Percentiles rank a stretch among this genome's conserved stretches.
phyloP scores from a whole-genome alignment of 2,797 vertebrate genomes.

The Botia almorhae region DNA sequence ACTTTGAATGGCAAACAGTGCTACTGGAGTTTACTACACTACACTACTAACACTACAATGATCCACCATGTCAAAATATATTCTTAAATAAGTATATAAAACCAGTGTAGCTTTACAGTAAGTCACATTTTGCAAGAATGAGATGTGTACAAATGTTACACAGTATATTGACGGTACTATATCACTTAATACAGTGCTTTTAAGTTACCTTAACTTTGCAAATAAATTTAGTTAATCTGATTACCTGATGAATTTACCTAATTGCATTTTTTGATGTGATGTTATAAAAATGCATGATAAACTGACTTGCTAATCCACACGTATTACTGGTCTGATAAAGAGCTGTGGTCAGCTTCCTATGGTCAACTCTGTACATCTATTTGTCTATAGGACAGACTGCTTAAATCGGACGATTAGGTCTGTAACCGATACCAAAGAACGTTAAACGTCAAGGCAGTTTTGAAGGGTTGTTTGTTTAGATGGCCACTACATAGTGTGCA shows the following conservation, averaged over 20 bases:
- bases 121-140: background rate
- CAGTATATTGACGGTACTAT: background rate
- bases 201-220: background rate
- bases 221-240: background rate
- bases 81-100: background rate
- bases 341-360: too few relatives aligned
- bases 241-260: too few relatives aligned
- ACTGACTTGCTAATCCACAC: background rate
- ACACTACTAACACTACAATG: conserved; percentile 15
- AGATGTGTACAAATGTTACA: conserved; percentile 6
- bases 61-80: conserved; percentile 16
- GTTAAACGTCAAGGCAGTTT: background rate
- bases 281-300: background rate
- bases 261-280: background rate
- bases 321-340: too few relatives aligned
- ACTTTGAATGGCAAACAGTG: conserved; percentile 72
- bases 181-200: conserved; percentile 4
- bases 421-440: background rate
- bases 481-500: background rate
- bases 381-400: background rate
- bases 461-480: background rate
- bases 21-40: background rate
- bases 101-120: background rate
- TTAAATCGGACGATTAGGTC: too few relatives aligned
- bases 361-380: background rate